Evolutionary conservation across 2,797 vertebrate genomes (phyloP).

Genomic region (Myotis myotis): DNA sequence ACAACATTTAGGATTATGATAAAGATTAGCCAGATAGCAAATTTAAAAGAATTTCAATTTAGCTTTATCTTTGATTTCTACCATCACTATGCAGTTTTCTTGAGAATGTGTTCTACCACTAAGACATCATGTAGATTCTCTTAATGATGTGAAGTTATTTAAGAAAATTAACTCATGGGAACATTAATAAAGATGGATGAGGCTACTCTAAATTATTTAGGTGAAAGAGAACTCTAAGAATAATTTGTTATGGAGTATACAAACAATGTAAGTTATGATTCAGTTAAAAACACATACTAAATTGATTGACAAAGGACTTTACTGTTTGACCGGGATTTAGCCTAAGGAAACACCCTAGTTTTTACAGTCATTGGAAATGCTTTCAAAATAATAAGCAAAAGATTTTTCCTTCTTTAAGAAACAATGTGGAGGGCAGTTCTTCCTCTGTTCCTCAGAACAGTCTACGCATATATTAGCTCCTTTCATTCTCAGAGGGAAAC

Average conservation of each 20-base stretch:
- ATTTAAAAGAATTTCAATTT: not conserved
- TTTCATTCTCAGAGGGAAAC: not conserved
- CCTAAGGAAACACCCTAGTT: not conserved
- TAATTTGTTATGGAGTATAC: not conserved
- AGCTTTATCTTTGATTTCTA: not conserved
- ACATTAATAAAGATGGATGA: not conserved
- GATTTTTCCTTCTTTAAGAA: not conserved
- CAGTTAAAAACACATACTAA: not conserved
- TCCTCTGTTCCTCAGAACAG: not conserved
- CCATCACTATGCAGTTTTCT: not conserved
- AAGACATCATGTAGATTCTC: not conserved
- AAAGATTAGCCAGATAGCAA: not conserved
- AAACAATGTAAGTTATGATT: not conserved
- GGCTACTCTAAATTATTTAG: not conserved
- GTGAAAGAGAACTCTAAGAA: not conserved
- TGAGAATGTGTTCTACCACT: not conserved
- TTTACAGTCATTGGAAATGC: not conserved
- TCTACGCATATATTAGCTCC: not conserved
- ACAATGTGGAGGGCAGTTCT: not conserved
- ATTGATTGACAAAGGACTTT: not conserved
- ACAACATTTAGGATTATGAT: not conserved
- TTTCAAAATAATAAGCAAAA: conserved; percentile 30
- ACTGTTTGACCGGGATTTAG: not conserved
- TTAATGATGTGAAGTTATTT: not conserved
- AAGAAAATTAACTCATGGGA: not conserved